A percentile compares a stretch with the other conserved stretches of the same genome.
Evolutionary conservation across 1,140 invertebrate genomes (phyloP).

Genomic region (Drosophila triauraria): DNA sequence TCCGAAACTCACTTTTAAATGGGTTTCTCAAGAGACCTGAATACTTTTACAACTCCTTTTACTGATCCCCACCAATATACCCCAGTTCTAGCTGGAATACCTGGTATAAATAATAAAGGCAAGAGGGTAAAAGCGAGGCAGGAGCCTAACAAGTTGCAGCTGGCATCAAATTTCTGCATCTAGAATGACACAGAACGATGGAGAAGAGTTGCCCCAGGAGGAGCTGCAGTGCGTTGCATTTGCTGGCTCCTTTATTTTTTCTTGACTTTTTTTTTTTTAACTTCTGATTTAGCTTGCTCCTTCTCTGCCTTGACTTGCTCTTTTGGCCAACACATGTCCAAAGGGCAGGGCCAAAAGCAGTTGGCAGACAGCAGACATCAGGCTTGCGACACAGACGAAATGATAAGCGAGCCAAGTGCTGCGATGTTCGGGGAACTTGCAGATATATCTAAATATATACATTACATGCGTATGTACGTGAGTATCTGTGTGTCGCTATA

Average conservation of each 20-base stretch:
- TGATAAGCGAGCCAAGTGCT: slow-evolving; percentile 73
- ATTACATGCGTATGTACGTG: slow-evolving; percentile 35
- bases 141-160: slow-evolving; percentile 60
- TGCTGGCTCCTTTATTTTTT: slow-evolving; percentile 5
- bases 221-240: slow-evolving; percentile 28
- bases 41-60: not conserved
- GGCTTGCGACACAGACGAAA: slow-evolving; percentile 57
- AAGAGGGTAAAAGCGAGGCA: slow-evolving; percentile 9
- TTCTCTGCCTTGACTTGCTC: not conserved
- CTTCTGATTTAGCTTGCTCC: slow-evolving; percentile 2
- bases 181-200: slow-evolving; percentile 49
- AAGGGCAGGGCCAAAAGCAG: slow-evolving; percentile 31
- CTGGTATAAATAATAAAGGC: not conserved
- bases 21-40: not conserved
- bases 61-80: not conserved
- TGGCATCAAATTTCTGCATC: slow-evolving; percentile 70
- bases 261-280: not conserved
- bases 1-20: no score
- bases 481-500: slow-evolving; percentile 7
- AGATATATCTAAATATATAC: slow-evolving; percentile 49
- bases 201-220: slow-evolving; percentile 23
- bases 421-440: slow-evolving; percentile 32
- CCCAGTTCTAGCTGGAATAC: not conserved
- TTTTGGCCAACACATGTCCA: slow-evolving; percentile 57
- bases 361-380: slow-evolving; percentile 52